These are phyloP conservation scores for Eulemur macaco DNA, from an alignment of 2,113 vertebrate genomes.

Conservation along the genomic window DNA sequence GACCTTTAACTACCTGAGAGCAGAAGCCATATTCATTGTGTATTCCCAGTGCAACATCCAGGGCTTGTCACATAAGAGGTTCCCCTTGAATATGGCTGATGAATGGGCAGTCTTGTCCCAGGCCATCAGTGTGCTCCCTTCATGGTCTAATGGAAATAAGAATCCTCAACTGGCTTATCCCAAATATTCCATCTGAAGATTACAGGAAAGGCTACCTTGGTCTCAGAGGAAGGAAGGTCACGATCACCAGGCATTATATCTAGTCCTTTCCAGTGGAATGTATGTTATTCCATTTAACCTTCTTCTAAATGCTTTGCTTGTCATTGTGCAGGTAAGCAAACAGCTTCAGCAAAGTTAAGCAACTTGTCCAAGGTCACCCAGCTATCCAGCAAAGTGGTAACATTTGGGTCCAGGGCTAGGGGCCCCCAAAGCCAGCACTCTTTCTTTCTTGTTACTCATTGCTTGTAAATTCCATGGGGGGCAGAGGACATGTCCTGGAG, in stretches of 20 bases:
- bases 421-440: neutral
- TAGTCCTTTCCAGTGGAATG: neutral
- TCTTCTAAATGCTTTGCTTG: accelerated
- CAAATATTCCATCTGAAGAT: neutral
- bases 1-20: neutral
- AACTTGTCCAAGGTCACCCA: neutral
- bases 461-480: neutral
- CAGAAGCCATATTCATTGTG: neutral
- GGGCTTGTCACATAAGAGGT: neutral
- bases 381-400: neutral
- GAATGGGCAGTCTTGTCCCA: neutral
- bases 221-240: neutral
- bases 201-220: neutral
- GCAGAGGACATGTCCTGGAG: no score
- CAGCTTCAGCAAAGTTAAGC: neutral
- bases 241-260: neutral
- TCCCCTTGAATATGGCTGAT: neutral
- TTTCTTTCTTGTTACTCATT: neutral
- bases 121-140: neutral
- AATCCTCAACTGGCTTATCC: neutral
- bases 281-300: neutral
- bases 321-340: neutral
- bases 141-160: neutral
- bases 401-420: neutral
- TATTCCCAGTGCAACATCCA: neutral